Conservation (phyloP, 2,797 vertebrate genomes). For the Garrulus glandarius region DNA sequence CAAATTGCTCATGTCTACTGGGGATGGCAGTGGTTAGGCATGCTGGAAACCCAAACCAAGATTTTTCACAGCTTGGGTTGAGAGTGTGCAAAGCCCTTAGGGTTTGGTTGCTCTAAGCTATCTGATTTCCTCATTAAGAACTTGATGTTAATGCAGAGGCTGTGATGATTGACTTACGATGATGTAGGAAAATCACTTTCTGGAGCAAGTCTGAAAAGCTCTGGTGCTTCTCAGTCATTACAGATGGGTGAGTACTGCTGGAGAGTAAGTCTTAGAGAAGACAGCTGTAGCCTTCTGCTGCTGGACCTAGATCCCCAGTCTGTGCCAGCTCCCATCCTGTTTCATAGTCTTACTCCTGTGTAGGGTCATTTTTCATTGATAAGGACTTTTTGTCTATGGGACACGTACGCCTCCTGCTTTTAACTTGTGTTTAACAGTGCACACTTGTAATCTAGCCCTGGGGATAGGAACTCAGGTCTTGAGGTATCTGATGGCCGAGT, state of each 20-base stretch:
- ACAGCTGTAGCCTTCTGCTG: neutral
- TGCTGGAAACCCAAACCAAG: neutral
- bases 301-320: neutral
- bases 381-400: neutral
- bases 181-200: neutral
- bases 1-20: neutral
- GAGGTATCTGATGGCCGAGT: neutral
- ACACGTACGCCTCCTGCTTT: neutral
- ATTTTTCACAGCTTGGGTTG: neutral
- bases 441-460: neutral
- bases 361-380: neutral
- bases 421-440: neutral
- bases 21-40: neutral
- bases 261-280: neutral
- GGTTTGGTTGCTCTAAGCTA: neutral
- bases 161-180: neutral
- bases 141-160: neutral
- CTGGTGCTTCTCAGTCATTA: neutral
- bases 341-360: neutral
- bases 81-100: neutral
- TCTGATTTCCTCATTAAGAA: neutral
- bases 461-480: neutral
- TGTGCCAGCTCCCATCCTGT: accelerated
- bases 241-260: neutral
- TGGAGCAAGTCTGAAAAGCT: neutral